Percentiles rank a stretch among this genome's conserved stretches.
Conservation (phyloP, 2,888 invertebrate species). For the Caradrina kadenii region DNA sequence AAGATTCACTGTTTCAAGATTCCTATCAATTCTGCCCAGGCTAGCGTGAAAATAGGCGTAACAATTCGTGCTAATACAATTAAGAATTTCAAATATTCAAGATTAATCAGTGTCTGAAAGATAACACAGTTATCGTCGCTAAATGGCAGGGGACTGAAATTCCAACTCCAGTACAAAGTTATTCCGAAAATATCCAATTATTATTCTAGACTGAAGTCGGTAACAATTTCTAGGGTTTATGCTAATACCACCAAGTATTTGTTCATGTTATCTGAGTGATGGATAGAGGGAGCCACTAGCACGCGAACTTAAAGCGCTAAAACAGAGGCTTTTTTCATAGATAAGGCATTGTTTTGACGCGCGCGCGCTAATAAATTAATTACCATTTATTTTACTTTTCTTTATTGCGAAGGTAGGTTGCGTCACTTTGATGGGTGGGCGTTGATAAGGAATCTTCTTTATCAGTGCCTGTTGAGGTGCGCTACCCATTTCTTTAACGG, state of each 20-base stretch:
- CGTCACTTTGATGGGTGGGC: constrained; percentile 42
- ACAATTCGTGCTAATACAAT: constrained; percentile 29
- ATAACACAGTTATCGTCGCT: constrained; percentile 42
- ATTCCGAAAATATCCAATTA: constrained; percentile 65
- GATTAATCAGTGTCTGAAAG: constrained; percentile 44
- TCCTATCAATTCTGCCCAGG: background rate
- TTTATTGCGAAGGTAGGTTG: constrained; percentile 44
- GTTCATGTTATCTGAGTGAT: constrained; percentile 83
- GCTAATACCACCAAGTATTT: constrained; percentile 80
- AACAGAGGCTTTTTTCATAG: constrained; percentile 59
- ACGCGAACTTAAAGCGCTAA: constrained; percentile 72
- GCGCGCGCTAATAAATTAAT: constrained; percentile 59
- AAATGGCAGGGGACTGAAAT: constrained; percentile 62
- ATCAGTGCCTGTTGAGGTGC: constrained; percentile 36
- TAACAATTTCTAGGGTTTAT: constrained; percentile 80
- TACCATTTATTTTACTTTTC: constrained; percentile 56
- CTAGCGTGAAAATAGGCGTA: constrained; percentile 15
- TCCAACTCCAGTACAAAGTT: constrained; percentile 34
- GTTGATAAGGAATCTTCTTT: constrained; percentile 30
- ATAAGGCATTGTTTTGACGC: constrained; percentile 62
- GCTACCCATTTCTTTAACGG: constrained; percentile 22
- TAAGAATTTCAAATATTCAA: constrained; percentile 43
- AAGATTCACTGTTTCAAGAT: background rate
- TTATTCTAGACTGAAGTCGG: constrained; percentile 70
- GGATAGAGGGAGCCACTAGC: constrained; percentile 77